phyloP scores from a whole-genome alignment of 2,888 invertebrate genomes.

The Caenorhabditis parvicauda region DNA sequence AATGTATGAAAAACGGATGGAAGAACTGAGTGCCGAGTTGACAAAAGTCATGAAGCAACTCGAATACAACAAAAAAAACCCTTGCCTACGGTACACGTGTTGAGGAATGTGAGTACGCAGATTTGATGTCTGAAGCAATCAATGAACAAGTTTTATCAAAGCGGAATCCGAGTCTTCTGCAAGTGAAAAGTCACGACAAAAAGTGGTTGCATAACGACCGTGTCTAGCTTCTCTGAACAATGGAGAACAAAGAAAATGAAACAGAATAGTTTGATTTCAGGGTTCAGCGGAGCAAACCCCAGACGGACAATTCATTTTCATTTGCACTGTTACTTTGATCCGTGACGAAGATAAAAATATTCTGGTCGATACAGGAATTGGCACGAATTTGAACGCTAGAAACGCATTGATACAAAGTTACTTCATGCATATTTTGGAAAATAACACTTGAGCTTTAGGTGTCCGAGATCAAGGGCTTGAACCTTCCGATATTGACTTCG shows the following conservation, averaged over 20 bases:
- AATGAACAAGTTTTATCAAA: conserved; percentile 1
- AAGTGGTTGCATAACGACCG: background rate
- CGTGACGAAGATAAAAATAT: conserved; percentile 50
- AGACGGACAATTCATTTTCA: conserved; percentile 49
- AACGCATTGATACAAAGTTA: conserved; percentile 51
- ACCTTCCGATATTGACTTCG: conserved; percentile 53
- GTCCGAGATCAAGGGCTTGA: conserved; percentile 11
- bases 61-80: conserved; percentile 13
- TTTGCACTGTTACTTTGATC: conserved; percentile 56
- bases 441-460: background rate
- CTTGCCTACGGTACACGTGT: conserved; percentile 16
- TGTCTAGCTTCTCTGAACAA: background rate
- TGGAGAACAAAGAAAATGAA: background rate
- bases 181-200: too few relatives aligned
- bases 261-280: conserved; percentile 31
- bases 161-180: too few relatives aligned
- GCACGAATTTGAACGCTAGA: conserved; percentile 58
- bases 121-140: background rate
- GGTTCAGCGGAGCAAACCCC: conserved; percentile 55
- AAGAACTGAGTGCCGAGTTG: conserved; percentile 35
- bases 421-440: background rate
- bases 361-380: conserved; percentile 59
- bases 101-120: conserved; percentile 15
- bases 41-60: conserved; percentile 31
- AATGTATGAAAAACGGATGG: conserved; percentile 14